phyloP scores from a whole-genome alignment of 2,888 invertebrate genomes.

The Apomyelois bistriatella region DNA sequence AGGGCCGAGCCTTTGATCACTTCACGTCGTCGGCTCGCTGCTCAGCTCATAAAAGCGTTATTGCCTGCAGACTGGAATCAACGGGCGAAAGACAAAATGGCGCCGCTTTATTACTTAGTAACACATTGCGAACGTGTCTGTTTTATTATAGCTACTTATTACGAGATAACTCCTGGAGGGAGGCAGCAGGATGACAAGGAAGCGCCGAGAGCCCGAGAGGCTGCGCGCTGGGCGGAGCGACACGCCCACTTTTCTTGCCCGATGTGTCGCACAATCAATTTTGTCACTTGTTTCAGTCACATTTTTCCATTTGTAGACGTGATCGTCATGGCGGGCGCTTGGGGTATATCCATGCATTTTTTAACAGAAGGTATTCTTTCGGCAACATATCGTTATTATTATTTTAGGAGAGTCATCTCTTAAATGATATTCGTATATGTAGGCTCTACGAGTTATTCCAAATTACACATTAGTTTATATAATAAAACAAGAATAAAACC shows the following conservation, averaged over 20 bases:
- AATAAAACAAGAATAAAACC: too few species aligned
- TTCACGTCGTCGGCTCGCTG: conserved; percentile 53
- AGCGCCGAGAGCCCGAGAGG: conserved; percentile 35
- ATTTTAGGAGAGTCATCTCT: too few species aligned
- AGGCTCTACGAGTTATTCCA: too few species aligned
- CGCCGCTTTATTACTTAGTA: conserved; percentile 78
- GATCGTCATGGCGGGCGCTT: too few species aligned
- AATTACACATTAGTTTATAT: too few species aligned
- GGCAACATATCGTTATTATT: too few species aligned
- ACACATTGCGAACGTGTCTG: conserved; percentile 73
- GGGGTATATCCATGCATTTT: too few species aligned
- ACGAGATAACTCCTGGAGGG: conserved; percentile 67
- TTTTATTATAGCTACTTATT: conserved; percentile 73
- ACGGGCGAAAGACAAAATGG: conserved; percentile 75
- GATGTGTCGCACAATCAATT: conserved; percentile 43
- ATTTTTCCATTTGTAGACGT: conserved; percentile 29
- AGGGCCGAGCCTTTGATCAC: conserved; percentile 69
- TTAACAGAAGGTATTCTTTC: too few species aligned
- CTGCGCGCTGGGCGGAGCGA: conserved; percentile 67
- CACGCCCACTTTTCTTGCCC: conserved; percentile 67
- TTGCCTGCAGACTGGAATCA: conserved; percentile 46
- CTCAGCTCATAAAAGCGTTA: conserved; percentile 69
- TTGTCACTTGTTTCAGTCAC: conserved; percentile 27
- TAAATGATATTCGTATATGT: too few species aligned
- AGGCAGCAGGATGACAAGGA: conserved; percentile 61